These are phyloP conservation scores for Drosophila longiperda DNA, from an alignment of 2,888 invertebrate genomes.

Conservation along the genomic window DNA sequence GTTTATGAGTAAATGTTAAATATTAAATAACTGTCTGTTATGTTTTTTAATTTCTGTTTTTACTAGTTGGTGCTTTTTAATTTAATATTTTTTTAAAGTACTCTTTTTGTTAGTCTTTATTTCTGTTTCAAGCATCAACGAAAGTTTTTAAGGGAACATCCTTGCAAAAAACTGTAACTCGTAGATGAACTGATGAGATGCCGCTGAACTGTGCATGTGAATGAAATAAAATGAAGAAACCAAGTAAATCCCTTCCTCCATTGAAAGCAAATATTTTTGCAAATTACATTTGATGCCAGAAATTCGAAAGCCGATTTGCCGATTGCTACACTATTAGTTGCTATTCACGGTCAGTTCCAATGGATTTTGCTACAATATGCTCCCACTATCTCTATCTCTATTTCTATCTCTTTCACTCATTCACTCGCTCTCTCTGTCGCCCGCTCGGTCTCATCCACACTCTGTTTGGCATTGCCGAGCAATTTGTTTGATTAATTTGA, in stretches of 20 bases:
- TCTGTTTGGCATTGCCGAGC: constrained; percentile 53
- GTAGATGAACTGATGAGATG: constrained; percentile 22
- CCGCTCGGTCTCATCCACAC: background rate
- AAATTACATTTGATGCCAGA: constrained; percentile 68
- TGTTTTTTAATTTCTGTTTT: background rate
- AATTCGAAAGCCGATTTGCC: constrained; percentile 31
- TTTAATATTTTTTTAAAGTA: background rate
- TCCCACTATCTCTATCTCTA: too few relatives aligned
- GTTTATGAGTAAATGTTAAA: background rate
- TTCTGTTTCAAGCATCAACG: background rate
- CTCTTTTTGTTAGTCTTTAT: background rate
- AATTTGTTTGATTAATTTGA: constrained; percentile 78
- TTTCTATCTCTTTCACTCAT: background rate
- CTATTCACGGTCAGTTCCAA: constrained; percentile 25
- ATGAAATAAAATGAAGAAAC: background rate
- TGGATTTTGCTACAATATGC: constrained; percentile 16
- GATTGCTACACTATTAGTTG: constrained; percentile 8
- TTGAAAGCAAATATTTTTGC: constrained; percentile 77
- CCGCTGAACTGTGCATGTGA: constrained; percentile 22
- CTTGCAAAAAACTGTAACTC: background rate
- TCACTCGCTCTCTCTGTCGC: background rate
- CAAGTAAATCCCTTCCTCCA: constrained; percentile 23
- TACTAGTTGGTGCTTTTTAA: background rate
- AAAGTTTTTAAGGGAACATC: constrained; percentile 15
- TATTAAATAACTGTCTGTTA: background rate